Evolutionary conservation across 2,113 vertebrate genomes (phyloP).

Genomic region (Leptosomus discolor): DNA sequence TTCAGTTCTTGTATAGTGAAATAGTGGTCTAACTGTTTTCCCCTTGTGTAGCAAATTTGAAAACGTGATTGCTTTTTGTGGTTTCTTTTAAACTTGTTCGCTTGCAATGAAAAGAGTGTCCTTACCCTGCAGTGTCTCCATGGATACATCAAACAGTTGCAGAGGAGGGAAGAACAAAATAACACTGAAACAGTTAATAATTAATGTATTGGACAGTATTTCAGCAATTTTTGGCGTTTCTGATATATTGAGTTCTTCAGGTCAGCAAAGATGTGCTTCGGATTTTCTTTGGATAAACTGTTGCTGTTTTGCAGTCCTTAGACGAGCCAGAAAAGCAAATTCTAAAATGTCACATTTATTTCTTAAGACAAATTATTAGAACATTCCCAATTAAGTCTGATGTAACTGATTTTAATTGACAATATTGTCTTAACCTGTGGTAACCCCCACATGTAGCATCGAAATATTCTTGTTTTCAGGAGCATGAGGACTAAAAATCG

Average conservation of each 20-base stretch:
- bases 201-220: neutral
- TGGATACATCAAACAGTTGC: neutral
- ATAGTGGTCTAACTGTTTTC: neutral
- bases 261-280: neutral
- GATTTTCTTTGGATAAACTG: neutral
- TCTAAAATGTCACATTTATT: neutral
- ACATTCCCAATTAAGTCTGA: neutral
- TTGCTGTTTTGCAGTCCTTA: neutral
- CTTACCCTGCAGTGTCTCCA: neutral
- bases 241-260: neutral
- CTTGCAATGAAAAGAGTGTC: neutral
- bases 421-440: neutral
- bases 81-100: neutral
- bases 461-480: neutral
- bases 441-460: neutral
- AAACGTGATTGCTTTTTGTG: neutral
- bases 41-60: neutral
- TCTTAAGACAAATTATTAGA: neutral
- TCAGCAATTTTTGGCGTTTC: neutral
- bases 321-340: neutral
- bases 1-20: neutral
- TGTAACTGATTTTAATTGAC: neutral
- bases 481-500: neutral
- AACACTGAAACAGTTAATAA: neutral
- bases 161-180: neutral